Evolutionary conservation across 2,113 vertebrate genomes (phyloP), one percentile per base, ranked within the genome.

Genomic region (Burhinus bistriatus): DNA sequence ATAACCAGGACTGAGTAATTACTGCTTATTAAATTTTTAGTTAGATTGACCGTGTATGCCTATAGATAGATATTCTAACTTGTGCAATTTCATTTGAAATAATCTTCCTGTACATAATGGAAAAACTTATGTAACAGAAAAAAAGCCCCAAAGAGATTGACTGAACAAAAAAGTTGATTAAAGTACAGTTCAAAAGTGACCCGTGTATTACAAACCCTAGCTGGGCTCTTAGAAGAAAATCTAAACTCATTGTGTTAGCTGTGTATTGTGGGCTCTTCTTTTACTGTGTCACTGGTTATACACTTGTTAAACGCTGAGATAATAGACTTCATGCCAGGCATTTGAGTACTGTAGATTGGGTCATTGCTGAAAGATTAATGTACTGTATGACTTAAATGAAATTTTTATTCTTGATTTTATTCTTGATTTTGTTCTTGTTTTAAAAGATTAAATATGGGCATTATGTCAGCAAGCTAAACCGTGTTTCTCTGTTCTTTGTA

Each of bases 371-470:
- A 93, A 92, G 90, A 97, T 96, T 95, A 96, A 95, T 96, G 97
- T 98, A 98, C 98, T 98, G 98, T 98, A 98, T 95, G 97, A 97
- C 94, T 96, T 97, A 78, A 97, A 96, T 97, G 97, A 98, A 95
- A 97, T 97, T 98, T 98, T 98, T 97, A 97, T 96, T 98, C 93
- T 96, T 97, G 95, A 97, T 98, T 98, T 98, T 96, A 95, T 94
- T 96, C 96, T 89, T 97, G 96, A 97, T 97, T 98, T 97, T 98
- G 95, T 96, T 96, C 96, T 97, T 96, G 97, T 98, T 98, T 96
- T 69, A 92, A 97, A 97, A 97, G 89, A 98, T 97, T 96, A 98
- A 98, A 98, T 97, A 97, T 94, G 98, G 98, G 98, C 98, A 98
- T 98, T 98, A 98, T 97, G 94, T 98, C 97, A 98, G 97, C 97